Conservation (phyloP, 2,888 invertebrate species). For the Noctua pronuba region DNA sequence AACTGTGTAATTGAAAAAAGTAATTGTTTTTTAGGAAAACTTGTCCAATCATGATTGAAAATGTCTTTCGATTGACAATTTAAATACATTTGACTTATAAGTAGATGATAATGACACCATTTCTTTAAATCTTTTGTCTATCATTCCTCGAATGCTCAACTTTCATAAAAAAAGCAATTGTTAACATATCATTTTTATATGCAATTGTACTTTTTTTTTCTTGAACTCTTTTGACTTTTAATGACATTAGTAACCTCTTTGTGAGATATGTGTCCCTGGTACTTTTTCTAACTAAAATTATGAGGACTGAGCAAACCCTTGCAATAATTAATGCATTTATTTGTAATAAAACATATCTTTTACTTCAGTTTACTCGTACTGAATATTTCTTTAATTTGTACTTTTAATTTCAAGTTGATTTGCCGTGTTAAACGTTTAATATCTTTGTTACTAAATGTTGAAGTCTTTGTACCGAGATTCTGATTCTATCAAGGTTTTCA, state of each 20-base stretch:
- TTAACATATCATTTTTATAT: conserved; percentile 56
- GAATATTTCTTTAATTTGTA: conserved; percentile 7
- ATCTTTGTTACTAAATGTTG: neutral
- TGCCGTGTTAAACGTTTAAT: neutral
- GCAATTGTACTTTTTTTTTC: conserved; percentile 27
- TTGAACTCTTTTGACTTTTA: neutral
- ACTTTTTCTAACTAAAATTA: neutral
- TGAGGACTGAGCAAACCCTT: conserved; percentile 18
- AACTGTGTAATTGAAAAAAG: conserved; percentile 37
- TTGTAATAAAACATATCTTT: conserved; percentile 50
- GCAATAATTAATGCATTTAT: conserved; percentile 54
- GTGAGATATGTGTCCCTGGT: conserved; percentile 17
- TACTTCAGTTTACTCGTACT: conserved; percentile 15
- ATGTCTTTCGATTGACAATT: conserved; percentile 20
- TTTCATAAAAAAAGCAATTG: conserved; percentile 63
- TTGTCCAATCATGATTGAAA: conserved; percentile 1
- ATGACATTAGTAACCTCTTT: neutral
- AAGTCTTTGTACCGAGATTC: conserved; percentile 9
- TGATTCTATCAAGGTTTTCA: neutral
- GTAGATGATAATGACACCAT: conserved; percentile 40
- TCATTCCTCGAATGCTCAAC: conserved; percentile 77
- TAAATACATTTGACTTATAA: conserved; percentile 36
- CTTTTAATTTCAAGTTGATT: conserved; percentile 23
- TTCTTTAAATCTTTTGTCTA: conserved; percentile 44
- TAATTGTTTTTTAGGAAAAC: conserved; percentile 38